Conservation (phyloP, 2,113 vertebrate species). For the Seriola quinqueradiata region DNA sequence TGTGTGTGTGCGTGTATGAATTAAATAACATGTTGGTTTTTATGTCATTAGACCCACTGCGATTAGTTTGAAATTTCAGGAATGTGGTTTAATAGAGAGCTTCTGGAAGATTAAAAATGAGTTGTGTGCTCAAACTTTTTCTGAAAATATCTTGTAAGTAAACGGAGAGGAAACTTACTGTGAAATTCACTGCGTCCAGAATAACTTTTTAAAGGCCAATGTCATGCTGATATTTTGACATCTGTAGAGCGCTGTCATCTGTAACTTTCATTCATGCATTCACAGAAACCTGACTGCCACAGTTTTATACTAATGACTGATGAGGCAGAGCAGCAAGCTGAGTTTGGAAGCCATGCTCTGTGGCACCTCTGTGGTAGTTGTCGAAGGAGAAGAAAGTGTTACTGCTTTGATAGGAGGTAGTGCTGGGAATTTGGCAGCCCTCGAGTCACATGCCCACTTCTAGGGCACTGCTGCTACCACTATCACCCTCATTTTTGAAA, state of each 20-base stretch:
- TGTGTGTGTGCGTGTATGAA: no score
- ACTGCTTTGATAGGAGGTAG: slow-evolving; percentile 36
- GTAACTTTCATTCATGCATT: slow-evolving; percentile 49
- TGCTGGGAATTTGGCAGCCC: slow-evolving; percentile 46
- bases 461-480: slow-evolving; percentile 33
- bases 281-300: slow-evolving; percentile 8
- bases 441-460: slow-evolving; percentile 37
- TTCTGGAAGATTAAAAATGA: background rate
- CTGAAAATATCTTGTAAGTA: background rate
- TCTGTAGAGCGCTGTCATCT: slow-evolving; percentile 22
- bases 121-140: background rate
- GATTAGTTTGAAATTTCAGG: background rate
- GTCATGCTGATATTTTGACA: slow-evolving; percentile 8
- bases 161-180: background rate
- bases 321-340: background rate
- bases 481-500: slow-evolving; percentile 68
- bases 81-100: background rate
- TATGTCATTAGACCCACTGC: background rate
- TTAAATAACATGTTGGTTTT: background rate
- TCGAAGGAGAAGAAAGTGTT: slow-evolving; percentile 56
- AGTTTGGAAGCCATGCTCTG: slow-evolving; percentile 24
- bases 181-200: background rate
- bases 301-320: slow-evolving; percentile 1
- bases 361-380: slow-evolving; percentile 21
- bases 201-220: slow-evolving; percentile 18